Evolutionary conservation across 2,888 invertebrate genomes (phyloP), one percentile per base, ranked within the genome.

Genomic region (Epiperipatus broadwayi): DNA sequence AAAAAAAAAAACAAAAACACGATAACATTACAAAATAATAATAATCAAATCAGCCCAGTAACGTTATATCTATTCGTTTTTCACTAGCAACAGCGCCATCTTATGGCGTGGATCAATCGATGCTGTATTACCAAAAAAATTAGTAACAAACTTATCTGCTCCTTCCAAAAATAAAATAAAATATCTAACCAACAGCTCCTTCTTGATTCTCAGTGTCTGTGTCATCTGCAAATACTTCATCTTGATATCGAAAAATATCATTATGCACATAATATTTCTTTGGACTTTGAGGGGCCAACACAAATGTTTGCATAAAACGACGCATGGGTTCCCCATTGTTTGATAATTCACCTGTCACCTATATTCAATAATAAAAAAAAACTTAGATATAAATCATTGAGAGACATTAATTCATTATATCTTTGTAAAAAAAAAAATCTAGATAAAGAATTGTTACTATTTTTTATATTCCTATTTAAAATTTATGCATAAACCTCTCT

Each of bases 251-350:
- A 65, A 95, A 95, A 61, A 95, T 93, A 65, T 95, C 93, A 63
- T 95, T 95, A 63, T 89, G 87, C 44, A 95, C 93, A 60, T 93
- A 95, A 67, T 89, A 95, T 66, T 89, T 87, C 68, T 87, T 91
- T 42, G 91, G 87, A 41, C 83, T 78, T 64, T 91, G 89, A 43
- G 85, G 78, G 44, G 84, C 91, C 59, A 95, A 65, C 41, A 95
- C 91, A 66, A 95, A 85, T 0, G 93, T 93, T 67, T 95, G 93
- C 58, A 91, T 89, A 65, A 95, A 95, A 41, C 91, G 78, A 18
- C 93, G 73, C 89, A 91, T 89, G 39, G 89, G 89, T 57, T 85
- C 78, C 10, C 89, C 89, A 56, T 81, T 84, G 64, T 91, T 93
- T 41, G 87, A 87, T 50, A 95, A 66, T 64, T 95, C 93, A 40